Base-by-base conservation (phyloP, 2,113 vertebrate species). In the Strix uralensis region DNA sequence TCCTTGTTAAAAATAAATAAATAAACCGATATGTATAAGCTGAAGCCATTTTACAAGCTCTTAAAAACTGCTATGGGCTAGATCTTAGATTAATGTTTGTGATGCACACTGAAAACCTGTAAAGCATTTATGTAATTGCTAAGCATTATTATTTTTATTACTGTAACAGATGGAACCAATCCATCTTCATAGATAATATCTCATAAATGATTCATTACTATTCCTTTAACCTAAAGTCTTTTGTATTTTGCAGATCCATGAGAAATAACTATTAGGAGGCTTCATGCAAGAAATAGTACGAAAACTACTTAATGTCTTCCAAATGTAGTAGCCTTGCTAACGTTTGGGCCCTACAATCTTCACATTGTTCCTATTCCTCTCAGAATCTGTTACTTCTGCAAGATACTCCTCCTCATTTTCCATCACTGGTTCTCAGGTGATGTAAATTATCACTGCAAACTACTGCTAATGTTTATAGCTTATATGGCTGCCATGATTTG, bases 181-280 rank as follows among this genome's bases (percentile, higher is more conserved):
- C 97, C 95, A 98, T 98, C 97, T 97, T 93, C 27, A 87, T 92
- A 97, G 97, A 98, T 98, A 98, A 96, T 96, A 98, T 97, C 98
- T 98, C 97, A 98, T 98, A 98, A 98, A 98, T 98, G 97, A 98
- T 98, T 98, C 97, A 98, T 97, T 59, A 84, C 93, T 96, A 93
- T 95, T 97, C 96, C 97, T 98, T 98, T 97, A 98, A 98, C 98
- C 96, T 97, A 94, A 94, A 98, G 97, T 96, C 97, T 97, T 98
- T 97, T 97, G 52, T 96, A 96, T 97, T 97, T 97, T 97, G 97
- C 92, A 98, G 97, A 97, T 98, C 97, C 91, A 97, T 96, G 84
- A 97, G 96, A 98, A 96, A 97, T 97, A 97, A 96, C 97, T 94
- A 96, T 97, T 93, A 97, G 96, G 87, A 95, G 94, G 81, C 97